phyloP scores from a whole-genome alignment of 2,113 vertebrate species.

The Macaca mulatta region DNA sequence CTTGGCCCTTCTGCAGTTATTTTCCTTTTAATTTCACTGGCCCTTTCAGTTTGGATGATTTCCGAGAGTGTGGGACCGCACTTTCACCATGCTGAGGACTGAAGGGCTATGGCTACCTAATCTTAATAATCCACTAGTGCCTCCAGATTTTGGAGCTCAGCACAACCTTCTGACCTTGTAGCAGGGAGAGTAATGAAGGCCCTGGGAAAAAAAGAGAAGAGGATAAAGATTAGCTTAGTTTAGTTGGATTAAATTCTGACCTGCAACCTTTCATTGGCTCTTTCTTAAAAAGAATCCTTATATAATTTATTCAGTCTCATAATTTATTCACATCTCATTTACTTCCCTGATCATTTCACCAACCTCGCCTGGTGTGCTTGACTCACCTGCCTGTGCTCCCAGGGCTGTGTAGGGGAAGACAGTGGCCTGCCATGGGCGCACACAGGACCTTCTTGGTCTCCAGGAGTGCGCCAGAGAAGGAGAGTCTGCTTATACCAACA shows the following conservation, averaged over 20 bases:
- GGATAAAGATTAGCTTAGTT: neutral
- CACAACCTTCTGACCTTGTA: neutral
- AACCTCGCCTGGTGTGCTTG: neutral
- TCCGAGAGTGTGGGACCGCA: neutral
- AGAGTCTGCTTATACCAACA: neutral
- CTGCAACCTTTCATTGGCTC: neutral
- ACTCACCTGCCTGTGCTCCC: neutral
- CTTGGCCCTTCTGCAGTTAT: constrained; percentile 63
- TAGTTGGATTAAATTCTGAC: constrained; percentile 40
- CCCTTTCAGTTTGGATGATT: constrained; percentile 44
- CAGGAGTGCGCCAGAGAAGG: neutral
- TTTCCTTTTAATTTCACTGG: constrained; percentile 56
- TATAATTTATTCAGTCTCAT: constrained; percentile 9
- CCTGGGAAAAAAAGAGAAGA: neutral
- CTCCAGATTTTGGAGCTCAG: neutral
- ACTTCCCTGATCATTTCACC: neutral
- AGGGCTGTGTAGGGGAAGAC: rapidly evolving
- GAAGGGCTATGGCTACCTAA: neutral
- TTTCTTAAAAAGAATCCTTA: constrained; percentile 21
- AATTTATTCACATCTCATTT: constrained; percentile 36
- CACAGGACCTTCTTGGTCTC: too few relatives aligned
- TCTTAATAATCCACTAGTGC: neutral
- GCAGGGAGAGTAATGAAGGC: neutral
- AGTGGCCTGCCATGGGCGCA: rapidly evolving
- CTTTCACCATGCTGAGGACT: neutral